Evolutionary conservation across 2,113 vertebrate genomes (phyloP).

Genomic region (Cacatua alba): DNA sequence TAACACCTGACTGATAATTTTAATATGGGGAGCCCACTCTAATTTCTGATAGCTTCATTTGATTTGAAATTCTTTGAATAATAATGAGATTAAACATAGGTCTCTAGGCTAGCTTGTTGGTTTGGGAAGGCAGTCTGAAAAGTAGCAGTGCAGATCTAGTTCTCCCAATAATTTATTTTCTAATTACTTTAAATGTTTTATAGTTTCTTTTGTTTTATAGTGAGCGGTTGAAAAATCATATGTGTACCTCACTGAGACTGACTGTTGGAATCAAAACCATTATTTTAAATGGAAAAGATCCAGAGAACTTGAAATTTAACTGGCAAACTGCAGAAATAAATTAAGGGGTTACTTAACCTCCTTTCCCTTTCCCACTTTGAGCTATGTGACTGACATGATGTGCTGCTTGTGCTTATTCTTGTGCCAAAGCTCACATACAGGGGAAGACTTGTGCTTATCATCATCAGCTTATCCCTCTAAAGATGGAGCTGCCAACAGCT

Average conservation of each 20-base stretch:
- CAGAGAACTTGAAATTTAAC: neutral
- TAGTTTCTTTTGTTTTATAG: neutral
- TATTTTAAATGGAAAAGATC: neutral
- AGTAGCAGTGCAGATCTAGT: neutral
- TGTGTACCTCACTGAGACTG: neutral
- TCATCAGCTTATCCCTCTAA: neutral
- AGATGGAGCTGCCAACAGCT: neutral
- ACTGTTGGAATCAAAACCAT: neutral
- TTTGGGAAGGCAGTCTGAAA: neutral
- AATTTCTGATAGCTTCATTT: neutral
- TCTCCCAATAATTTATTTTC: conserved; percentile 6
- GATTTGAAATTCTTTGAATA: conserved; percentile 12
- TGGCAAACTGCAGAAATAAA: neutral
- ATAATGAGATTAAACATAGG: neutral
- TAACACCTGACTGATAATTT: conserved; percentile 8
- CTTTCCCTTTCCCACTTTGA: neutral
- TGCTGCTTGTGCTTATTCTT: neutral
- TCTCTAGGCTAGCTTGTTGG: neutral
- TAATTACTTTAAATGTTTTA: neutral
- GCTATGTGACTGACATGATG: neutral
- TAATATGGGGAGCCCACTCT: neutral
- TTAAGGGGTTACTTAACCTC: neutral
- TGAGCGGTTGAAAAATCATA: neutral
- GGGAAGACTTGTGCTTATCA: neutral
- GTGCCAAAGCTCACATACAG: neutral